These are phyloP conservation scores for Psophia crepitans DNA, from an alignment of 2,113 vertebrate genomes.

Conservation along the genomic window DNA sequence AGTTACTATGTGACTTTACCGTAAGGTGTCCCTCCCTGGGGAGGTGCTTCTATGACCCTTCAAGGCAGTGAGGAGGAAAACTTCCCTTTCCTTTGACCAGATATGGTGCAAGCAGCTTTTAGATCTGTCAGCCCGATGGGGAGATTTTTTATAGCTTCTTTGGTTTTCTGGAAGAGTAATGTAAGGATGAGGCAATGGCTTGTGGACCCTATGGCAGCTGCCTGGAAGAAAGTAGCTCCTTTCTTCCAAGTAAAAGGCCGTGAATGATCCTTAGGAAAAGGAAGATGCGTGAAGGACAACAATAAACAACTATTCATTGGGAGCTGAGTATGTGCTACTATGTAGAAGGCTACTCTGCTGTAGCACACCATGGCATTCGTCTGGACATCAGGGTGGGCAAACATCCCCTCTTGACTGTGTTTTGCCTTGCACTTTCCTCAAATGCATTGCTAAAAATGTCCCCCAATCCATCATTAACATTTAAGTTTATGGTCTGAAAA, in stretches of 20 bases:
- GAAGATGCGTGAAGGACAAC: background rate
- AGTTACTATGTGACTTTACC: background rate
- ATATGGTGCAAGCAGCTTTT: background rate
- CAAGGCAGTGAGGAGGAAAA: background rate
- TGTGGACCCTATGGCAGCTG: background rate
- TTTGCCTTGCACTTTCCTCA: background rate
- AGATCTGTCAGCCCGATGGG: background rate
- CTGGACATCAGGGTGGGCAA: background rate
- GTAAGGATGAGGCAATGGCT: background rate
- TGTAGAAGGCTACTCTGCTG: background rate
- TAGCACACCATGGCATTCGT: background rate
- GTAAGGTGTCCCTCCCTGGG: background rate
- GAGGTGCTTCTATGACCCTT: background rate
- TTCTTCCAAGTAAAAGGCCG: background rate
- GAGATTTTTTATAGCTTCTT: background rate
- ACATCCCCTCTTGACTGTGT: background rate
- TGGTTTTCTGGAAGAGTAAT: background rate
- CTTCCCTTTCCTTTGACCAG: background rate
- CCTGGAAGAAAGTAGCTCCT: background rate
- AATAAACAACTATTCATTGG: background rate
- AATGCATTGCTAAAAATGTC: background rate
- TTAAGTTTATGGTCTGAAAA: background rate
- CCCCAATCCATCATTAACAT: background rate
- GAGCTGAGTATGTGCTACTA: background rate
- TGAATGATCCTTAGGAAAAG: background rate